Percentiles rank a stretch among this genome's conserved stretches.
Evolutionary conservation across 2,113 vertebrate genomes (phyloP).

Genomic region (Microcebus jonahi): DNA sequence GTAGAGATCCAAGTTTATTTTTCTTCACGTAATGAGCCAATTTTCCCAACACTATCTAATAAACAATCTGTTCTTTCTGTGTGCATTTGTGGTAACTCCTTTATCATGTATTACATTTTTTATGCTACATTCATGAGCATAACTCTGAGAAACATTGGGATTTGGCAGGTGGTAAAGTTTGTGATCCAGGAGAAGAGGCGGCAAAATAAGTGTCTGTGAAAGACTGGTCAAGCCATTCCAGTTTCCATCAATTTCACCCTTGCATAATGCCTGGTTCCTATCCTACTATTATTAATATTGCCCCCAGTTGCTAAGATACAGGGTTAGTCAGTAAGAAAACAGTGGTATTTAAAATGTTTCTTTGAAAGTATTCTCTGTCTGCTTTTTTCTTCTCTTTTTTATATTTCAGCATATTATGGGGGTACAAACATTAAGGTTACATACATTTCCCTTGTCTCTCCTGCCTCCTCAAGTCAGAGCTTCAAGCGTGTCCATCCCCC

Average conservation of each 20-base stretch:
- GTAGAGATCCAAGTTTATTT: conserved; percentile 38
- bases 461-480: too few relatives aligned
- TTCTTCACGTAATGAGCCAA: conserved; percentile 7
- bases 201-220: background rate
- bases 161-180: background rate
- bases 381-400: background rate
- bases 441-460: too few relatives aligned
- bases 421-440: too few relatives aligned
- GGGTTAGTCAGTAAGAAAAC: background rate
- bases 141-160: background rate
- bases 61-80: conserved; percentile 50
- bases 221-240: background rate
- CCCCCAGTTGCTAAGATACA: background rate
- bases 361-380: background rate
- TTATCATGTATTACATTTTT: background rate
- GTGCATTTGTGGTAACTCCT: background rate
- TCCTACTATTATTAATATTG: background rate
- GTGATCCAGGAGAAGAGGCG: background rate
- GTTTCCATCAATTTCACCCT: background rate
- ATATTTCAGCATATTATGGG: too few relatives aligned
- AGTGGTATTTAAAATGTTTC: background rate
- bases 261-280: background rate
- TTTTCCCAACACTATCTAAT: conserved; percentile 25
- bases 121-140: background rate
- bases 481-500: too few relatives aligned